Percentiles rank a stretch among this genome's conserved stretches.
Evolutionary conservation across 23 tunicate genomes (phyloP).

Genomic region (Ascidia mentula): DNA sequence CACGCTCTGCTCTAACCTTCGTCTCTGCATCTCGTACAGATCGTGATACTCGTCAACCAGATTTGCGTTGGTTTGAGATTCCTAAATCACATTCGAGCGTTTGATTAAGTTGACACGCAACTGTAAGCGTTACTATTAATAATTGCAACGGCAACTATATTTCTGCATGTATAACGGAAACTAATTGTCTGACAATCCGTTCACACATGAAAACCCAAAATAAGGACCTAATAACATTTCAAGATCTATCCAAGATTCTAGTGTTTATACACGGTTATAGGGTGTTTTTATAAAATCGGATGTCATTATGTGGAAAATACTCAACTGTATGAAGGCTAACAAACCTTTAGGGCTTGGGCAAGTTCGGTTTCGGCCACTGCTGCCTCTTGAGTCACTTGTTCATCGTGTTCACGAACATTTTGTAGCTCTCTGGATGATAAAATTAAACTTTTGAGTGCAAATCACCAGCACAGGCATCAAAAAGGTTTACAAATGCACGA

Average conservation of each 20-base stretch:
- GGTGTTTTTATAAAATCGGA: too few relatives aligned
- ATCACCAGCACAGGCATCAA: background rate
- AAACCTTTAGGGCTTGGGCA: constrained; percentile 49
- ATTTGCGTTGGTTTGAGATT: constrained; percentile 23
- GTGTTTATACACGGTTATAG: too few relatives aligned
- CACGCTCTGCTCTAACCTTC: background rate
- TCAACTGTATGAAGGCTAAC: too few relatives aligned
- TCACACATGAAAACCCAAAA: too few relatives aligned
- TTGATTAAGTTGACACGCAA: background rate
- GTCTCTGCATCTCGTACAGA: constrained; percentile 88
- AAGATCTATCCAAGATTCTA: too few relatives aligned
- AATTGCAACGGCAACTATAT: too few relatives aligned
- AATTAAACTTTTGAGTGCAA: background rate
- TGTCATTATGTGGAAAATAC: too few relatives aligned
- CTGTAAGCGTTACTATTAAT: too few relatives aligned
- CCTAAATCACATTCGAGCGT: background rate
- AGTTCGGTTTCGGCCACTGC: constrained; percentile 45
- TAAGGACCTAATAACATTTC: too few relatives aligned
- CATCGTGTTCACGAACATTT: constrained; percentile 52
- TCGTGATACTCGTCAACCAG: constrained; percentile 75
- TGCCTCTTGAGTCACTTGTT: constrained; percentile 55
- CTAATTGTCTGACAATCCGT: too few relatives aligned
- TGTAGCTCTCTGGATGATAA: constrained; percentile 31
- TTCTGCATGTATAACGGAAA: too few relatives aligned
- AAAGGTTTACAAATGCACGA: too few relatives aligned